Conservation (phyloP, 2,888 invertebrate species). For the Lepidocyrtoides sp. region DNA sequence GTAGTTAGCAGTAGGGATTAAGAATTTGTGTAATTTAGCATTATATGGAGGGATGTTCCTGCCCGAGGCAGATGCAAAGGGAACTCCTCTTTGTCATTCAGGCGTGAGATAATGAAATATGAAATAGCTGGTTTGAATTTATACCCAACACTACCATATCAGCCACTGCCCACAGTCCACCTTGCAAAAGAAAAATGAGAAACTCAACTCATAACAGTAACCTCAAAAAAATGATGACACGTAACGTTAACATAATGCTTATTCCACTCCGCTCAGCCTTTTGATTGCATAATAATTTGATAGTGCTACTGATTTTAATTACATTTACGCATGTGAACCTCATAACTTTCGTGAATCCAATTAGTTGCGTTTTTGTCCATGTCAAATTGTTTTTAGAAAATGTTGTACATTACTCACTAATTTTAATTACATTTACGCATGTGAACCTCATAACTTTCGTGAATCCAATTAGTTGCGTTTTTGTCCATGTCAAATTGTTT, state of each 20-base stretch:
- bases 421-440: neutral
- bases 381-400: no score
- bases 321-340: neutral
- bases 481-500: no score
- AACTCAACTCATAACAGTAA: neutral
- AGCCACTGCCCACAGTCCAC: neutral
- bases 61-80: slow-evolving; percentile 27
- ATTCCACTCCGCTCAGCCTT: neutral
- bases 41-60: neutral
- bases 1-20: neutral
- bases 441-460: slow-evolving; percentile 11
- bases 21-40: neutral
- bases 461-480: slow-evolving; percentile 16
- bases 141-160: neutral
- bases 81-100: slow-evolving; percentile 42
- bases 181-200: no score
- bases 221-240: slow-evolving; percentile 8
- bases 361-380: slow-evolving; percentile 23
- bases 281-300: slow-evolving; percentile 14
- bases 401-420: no score
- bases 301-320: slow-evolving; percentile 33
- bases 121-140: neutral
- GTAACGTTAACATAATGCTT: no score
- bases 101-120: slow-evolving; percentile 39
- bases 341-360: slow-evolving; percentile 11